These are phyloP conservation scores for Corythornis leucogaster DNA, from an alignment of 2,797 vertebrate genomes.

Conservation along the genomic window DNA sequence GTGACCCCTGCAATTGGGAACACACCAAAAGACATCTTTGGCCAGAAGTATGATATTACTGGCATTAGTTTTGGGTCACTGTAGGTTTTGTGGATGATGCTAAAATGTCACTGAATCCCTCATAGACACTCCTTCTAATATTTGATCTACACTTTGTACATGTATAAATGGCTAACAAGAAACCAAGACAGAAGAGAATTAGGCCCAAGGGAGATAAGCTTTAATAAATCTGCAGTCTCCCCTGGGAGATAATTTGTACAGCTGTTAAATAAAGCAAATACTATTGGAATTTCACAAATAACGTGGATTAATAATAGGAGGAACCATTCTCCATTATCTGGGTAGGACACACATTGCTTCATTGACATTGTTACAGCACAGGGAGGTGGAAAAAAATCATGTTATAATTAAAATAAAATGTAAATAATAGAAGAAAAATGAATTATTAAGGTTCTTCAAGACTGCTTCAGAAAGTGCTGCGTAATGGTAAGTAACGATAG, in stretches of 20 bases:
- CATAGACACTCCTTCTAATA: background rate
- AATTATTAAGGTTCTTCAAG: background rate
- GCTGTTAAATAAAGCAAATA: constrained; percentile 4
- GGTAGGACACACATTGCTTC: background rate
- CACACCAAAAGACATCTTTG: background rate
- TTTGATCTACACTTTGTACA: background rate
- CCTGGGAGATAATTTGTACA: background rate
- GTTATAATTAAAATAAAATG: background rate
- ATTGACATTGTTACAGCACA: background rate
- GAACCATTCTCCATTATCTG: background rate
- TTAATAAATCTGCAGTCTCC: background rate
- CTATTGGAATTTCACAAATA: constrained; percentile 19
- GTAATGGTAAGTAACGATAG: background rate
- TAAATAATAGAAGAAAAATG: background rate
- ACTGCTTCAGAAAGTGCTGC: background rate
- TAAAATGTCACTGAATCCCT: background rate
- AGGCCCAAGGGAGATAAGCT: background rate
- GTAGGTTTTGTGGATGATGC: background rate
- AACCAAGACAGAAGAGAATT: background rate
- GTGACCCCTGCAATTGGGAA: background rate
- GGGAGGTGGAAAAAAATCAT: background rate
- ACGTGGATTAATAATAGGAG: background rate
- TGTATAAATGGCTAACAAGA: background rate
- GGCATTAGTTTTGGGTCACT: background rate
- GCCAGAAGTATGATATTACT: background rate